These are phyloP conservation scores for Silurus aristotelis DNA, from an alignment of 2,797 vertebrate genomes.

Conservation along the genomic window DNA sequence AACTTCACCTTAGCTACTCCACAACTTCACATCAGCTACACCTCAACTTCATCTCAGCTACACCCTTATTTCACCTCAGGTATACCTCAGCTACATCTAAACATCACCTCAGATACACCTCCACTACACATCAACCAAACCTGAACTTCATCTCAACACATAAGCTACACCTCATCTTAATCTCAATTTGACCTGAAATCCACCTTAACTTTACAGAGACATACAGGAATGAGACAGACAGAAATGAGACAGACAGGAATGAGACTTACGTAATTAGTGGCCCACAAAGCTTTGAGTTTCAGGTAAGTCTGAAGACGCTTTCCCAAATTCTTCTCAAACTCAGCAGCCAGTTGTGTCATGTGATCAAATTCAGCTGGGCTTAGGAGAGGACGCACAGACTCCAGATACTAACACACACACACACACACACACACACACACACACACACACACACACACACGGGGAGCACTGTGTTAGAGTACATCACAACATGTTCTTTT, in stretches of 20 bases:
- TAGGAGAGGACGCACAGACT: constrained; percentile 79
- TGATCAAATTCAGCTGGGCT: constrained; percentile 68
- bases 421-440: constrained; percentile 13
- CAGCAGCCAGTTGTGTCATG: constrained; percentile 68
- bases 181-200: no score
- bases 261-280: constrained; percentile 83
- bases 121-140: no score
- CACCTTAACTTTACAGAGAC: background rate
- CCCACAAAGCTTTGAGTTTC: constrained; percentile 85
- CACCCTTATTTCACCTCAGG: no score
- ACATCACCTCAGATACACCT: no score
- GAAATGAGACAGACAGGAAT: background rate
- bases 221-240: background rate
- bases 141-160: no score
- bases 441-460: background rate
- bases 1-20: no score
- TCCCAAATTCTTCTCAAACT: constrained; percentile 79
- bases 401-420: constrained; percentile 73
- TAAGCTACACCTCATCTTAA: no score
- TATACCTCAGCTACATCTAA: no score
- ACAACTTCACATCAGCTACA: no score
- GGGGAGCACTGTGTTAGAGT: no score
- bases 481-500: background rate
- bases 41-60: no score
- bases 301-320: constrained; percentile 83